Evolutionary conservation across 2,888 invertebrate genomes (phyloP), one percentile per base, ranked within the genome.

Genomic region (Nineta flava): DNA sequence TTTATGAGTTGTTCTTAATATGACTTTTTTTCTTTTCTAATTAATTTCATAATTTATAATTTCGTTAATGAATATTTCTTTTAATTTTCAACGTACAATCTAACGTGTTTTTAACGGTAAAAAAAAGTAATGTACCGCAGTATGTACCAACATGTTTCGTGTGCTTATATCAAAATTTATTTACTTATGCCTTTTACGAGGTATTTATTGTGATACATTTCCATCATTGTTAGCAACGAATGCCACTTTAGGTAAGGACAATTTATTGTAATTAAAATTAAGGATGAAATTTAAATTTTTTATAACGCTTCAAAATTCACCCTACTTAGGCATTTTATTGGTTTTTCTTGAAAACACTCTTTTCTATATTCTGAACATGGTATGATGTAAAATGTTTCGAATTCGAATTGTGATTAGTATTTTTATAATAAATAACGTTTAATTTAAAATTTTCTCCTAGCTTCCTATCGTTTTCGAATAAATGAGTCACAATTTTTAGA

Each of bases 171-270:
- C 7, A 5, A 38, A 13, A 13, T 38, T 38, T 9, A 3, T 38
- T n/a, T 13, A 15, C 7, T 7, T 13, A 13, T 38, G 5, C n/a
- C n/a, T 38, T 13, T 13, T 13, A 12, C 38, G 38, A 13, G 7
- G 7, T 38, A 26, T 44, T 3, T 34, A 34, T 46, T 57, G 49
- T 51, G 75, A 83, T 63, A 81, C 79, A 57, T 82, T 81, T 65
- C 83, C 85, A 2, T 83, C 84, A 1, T 66, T 84, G 54, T 72
- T 83, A 2, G 79, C 78, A 9, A 74, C 81, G 12, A 87, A 87
- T 63, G 83, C 81, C 6, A 80, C 83, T 1, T 72, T 86, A 61
- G 84, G 84, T 84, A 67, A 67, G 66, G 57, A 10, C 17, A 40
- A 19, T 26, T 7, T 19, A 38, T 34, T 41, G 32, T n/a, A n/a